Evolutionary conservation across 2,797 vertebrate species (phyloP).

Genomic region (Okamejei kenojei): DNA sequence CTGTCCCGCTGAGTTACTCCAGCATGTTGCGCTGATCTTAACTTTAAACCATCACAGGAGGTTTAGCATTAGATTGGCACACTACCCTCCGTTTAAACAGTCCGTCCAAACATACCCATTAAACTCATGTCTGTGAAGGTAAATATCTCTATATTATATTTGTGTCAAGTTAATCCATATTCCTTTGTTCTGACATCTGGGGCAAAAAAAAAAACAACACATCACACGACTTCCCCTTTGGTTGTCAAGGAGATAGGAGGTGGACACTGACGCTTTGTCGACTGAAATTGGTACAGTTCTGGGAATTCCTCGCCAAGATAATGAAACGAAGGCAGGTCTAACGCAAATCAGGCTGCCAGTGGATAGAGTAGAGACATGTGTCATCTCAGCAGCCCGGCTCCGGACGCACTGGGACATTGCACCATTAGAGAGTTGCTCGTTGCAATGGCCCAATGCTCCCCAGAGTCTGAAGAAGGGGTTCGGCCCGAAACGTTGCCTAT

Average conservation of each 20-base stretch:
- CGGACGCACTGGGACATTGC: background rate
- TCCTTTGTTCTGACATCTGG: conserved; percentile 26
- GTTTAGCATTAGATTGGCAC: background rate
- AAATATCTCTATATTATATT: background rate
- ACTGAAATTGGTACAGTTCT: conserved; percentile 2
- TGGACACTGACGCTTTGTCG: conserved; percentile 27
- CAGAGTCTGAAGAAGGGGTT: background rate
- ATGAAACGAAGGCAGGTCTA: background rate
- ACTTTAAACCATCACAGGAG: background rate
- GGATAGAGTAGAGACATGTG: background rate
- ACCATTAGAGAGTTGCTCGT: background rate
- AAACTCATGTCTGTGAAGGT: background rate
- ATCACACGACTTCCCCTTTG: conserved; percentile 27
- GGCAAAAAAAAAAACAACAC: background rate
- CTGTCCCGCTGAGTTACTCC: too few species aligned
- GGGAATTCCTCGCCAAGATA: conserved; percentile 19
- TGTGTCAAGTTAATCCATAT: background rate
- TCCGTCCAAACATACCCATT: background rate
- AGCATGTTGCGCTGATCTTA: too few species aligned
- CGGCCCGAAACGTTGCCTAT: too few species aligned
- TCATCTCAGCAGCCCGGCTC: background rate
- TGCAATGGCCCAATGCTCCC: background rate
- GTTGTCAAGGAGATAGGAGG: conserved; percentile 29
- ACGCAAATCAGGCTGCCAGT: background rate
- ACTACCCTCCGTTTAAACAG: background rate